A percentile compares a stretch with the other conserved stretches of the same genome.
phyloP scores from a whole-genome alignment of 2,113 vertebrate genomes.

The Hucho hucho region DNA sequence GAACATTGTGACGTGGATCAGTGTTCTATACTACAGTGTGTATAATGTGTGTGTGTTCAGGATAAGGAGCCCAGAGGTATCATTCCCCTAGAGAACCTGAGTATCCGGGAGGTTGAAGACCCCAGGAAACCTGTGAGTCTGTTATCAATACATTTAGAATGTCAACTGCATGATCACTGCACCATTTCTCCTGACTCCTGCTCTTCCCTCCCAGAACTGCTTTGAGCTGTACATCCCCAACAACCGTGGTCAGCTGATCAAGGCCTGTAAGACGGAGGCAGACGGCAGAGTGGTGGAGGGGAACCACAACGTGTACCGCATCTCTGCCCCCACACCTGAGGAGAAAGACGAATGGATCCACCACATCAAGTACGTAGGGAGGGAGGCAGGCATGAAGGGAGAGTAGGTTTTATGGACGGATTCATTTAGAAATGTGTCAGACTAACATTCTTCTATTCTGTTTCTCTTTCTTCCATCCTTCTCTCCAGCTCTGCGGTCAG shows the following conservation, averaged over 20 bases:
- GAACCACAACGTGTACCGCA: conserved; percentile 92
- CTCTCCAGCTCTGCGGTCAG: conserved; percentile 86
- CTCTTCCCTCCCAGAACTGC: conserved; percentile 77
- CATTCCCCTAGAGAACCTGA: conserved; percentile 90
- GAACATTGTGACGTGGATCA: not conserved
- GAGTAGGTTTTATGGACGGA: not conserved
- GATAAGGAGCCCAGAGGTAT: conserved; percentile 80
- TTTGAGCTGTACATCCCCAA: conserved; percentile 93
- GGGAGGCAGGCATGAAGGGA: not conserved
- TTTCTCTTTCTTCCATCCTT: conserved; percentile 34
- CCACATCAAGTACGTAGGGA: conserved; percentile 81
- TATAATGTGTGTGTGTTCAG: conserved; percentile 52
- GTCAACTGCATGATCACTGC: not conserved
- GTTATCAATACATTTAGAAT: not conserved
- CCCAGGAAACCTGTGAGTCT: conserved; percentile 74
- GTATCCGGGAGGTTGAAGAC: conserved; percentile 91
- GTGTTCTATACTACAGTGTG: conserved; percentile 17
- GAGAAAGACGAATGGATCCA: conserved; percentile 96
- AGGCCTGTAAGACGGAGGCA: conserved; percentile 90
- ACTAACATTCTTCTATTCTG: not conserved
- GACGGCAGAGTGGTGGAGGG: conserved; percentile 91
- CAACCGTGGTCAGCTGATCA: conserved; percentile 91
- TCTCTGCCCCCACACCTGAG: conserved; percentile 90
- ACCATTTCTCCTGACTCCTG: not conserved
- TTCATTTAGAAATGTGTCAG: no score